phyloP scores from a whole-genome alignment of 2,888 invertebrate genomes.

The Melinaea marsaeus region DNA sequence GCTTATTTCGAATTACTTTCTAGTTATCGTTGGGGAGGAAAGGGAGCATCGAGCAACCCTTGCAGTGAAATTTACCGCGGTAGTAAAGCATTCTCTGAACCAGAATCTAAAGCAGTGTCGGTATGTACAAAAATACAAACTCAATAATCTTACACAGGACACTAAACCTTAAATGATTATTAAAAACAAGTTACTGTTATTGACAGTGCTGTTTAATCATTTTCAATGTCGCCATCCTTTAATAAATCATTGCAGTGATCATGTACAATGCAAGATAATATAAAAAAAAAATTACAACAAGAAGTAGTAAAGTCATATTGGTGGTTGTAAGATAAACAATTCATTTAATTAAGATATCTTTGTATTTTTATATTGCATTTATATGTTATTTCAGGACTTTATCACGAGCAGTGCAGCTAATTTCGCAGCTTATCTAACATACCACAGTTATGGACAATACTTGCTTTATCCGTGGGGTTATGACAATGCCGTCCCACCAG shows the following conservation, averaged over 20 bases:
- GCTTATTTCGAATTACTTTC: not conserved
- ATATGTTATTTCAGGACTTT: conserved; percentile 64
- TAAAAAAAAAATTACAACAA: too few relatives aligned
- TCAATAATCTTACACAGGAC: not conserved
- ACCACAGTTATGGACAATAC: conserved; percentile 92
- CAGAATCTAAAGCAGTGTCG: conserved; percentile 84
- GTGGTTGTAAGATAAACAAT: not conserved
- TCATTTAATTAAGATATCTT: not conserved
- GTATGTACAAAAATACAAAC: conserved; percentile 45
- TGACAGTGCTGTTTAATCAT: too few relatives aligned
- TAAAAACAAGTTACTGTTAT: too few relatives aligned
- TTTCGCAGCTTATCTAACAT: conserved; percentile 85
- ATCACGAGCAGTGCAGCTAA: conserved; percentile 68
- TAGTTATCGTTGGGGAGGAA: conserved; percentile 90
- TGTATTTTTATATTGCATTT: not conserved
- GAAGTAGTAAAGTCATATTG: too few relatives aligned
- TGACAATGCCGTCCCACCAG: conserved; percentile 82
- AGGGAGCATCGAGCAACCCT: conserved; percentile 88
- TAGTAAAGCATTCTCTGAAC: conserved; percentile 89
- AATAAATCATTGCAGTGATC: too few relatives aligned
- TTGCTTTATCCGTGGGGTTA: conserved; percentile 93
- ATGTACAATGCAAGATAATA: too few relatives aligned
- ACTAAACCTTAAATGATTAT: not conserved
- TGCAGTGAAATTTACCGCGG: conserved; percentile 92
- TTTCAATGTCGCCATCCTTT: too few relatives aligned